A percentile compares a stretch with the other conserved stretches of the same genome.
These are phyloP conservation scores for Agrilus planipennis DNA, from an alignment of 1,140 invertebrate species.

Conservation along the genomic window DNA sequence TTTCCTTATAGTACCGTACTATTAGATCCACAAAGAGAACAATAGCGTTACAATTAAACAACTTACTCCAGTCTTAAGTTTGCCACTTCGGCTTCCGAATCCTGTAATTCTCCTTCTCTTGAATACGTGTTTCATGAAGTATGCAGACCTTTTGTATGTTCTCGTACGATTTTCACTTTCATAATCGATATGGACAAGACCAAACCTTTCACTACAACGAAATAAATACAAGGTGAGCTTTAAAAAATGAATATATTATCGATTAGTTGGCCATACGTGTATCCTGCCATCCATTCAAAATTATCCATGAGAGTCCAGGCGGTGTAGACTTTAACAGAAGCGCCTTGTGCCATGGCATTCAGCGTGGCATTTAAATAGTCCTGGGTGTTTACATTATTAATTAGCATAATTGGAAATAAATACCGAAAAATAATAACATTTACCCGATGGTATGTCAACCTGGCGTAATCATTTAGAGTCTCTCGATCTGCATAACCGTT, in stretches of 20 bases:
- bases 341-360: constrained; percentile 50
- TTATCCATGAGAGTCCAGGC: constrained; percentile 72
- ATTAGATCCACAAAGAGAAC: too few species aligned
- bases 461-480: constrained; percentile 39
- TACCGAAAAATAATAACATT: not conserved
- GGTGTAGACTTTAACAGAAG: constrained; percentile 59
- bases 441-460: constrained; percentile 32
- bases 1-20: too few species aligned
- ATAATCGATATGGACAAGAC: constrained; percentile 19
- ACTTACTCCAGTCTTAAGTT: too few species aligned
- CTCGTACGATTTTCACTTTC: constrained; percentile 23
- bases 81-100: too few species aligned
- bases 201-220: too few species aligned
- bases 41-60: too few species aligned
- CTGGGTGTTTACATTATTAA: too few species aligned
- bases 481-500: constrained; percentile 47
- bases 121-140: constrained; percentile 11
- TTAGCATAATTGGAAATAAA: too few species aligned
- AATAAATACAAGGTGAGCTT: too few species aligned
- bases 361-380: constrained; percentile 51
- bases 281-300: constrained; percentile 60
- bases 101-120: too few species aligned
- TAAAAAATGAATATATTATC: too few species aligned
- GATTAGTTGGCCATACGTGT: too few species aligned
- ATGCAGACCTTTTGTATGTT: constrained; percentile 26